These are phyloP conservation scores for Cerceris rybyensis DNA, from an alignment of 2,888 invertebrate genomes.

Conservation along the genomic window DNA sequence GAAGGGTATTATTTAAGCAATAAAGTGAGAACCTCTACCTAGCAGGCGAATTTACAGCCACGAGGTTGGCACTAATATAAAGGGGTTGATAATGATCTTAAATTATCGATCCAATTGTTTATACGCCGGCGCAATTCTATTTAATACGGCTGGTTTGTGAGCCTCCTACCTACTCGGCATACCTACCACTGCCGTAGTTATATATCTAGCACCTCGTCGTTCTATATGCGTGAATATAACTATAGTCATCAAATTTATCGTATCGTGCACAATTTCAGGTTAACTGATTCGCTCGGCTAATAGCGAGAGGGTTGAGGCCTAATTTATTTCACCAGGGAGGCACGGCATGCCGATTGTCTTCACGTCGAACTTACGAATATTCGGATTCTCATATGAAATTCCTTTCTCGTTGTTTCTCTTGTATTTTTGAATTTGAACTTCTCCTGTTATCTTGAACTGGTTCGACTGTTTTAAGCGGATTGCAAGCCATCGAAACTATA, in stretches of 20 bases:
- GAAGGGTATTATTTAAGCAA: constrained; percentile 15
- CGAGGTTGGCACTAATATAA: constrained; percentile 77
- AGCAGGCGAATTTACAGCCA: constrained; percentile 73
- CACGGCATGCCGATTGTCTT: constrained; percentile 19
- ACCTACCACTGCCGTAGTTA: constrained; percentile 37
- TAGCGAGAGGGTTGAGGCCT: constrained; percentile 71
- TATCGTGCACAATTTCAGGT: constrained; percentile 73
- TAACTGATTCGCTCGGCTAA: constrained; percentile 77
- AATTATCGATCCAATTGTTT: constrained; percentile 82
- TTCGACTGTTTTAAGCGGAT: too few relatives aligned
- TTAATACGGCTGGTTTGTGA: constrained; percentile 73
- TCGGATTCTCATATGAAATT: not conserved
- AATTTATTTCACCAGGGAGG: constrained; percentile 73
- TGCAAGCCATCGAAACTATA: too few relatives aligned
- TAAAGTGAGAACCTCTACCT: constrained; percentile 70
- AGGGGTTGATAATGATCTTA: constrained; percentile 80
- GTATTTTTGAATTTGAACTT: not conserved
- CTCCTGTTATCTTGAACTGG: not conserved
- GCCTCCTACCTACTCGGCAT: constrained; percentile 55
- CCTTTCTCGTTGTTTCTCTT: too few relatives aligned
- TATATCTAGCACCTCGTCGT: constrained; percentile 56
- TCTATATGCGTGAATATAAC: constrained; percentile 51
- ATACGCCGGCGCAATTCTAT: constrained; percentile 79
- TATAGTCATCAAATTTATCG: constrained; percentile 76
- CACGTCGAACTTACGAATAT: not conserved